Evolutionary conservation across 2,113 vertebrate species (phyloP).

Genomic region (Zosterops hypoxanthus): DNA sequence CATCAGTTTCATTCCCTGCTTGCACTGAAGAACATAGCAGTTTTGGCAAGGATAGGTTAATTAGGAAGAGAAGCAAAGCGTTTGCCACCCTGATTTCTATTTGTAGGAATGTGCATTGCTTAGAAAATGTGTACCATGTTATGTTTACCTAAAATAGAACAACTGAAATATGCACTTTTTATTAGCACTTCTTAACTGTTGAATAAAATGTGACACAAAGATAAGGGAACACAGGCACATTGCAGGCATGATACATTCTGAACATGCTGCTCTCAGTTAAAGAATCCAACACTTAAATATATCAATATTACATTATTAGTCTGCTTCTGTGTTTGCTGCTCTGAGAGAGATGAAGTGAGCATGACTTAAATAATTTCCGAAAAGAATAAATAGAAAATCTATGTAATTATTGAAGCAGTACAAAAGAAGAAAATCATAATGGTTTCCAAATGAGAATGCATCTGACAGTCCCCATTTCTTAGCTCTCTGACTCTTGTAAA

Average conservation of each 20-base stretch:
- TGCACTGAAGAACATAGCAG: neutral
- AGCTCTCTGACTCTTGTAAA: neutral
- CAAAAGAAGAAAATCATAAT: neutral
- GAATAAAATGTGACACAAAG: neutral
- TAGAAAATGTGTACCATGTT: neutral
- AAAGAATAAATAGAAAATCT: neutral
- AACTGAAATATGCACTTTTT: conserved; percentile 29
- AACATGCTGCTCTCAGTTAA: neutral
- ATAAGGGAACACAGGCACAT: neutral
- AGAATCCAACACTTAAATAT: conserved; percentile 2
- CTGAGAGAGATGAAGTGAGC: neutral
- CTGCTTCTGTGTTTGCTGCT: conserved; percentile 14
- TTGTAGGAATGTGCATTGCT: neutral
- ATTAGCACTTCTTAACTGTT: conserved; percentile 17
- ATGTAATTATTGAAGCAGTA: conserved; percentile 4
- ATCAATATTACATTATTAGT: neutral
- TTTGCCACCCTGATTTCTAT: conserved; percentile 14
- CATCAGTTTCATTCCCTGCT: neutral
- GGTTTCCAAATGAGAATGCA: neutral
- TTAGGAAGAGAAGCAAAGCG: neutral
- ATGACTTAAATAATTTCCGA: neutral
- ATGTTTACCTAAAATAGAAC: conserved; percentile 39
- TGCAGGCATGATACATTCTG: neutral
- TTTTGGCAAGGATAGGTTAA: neutral
- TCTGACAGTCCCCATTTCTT: conserved; percentile 3